A percentile compares a stretch with the other conserved stretches of the same genome.
phyloP scores from a whole-genome alignment of 2,888 invertebrate genomes.

The Choreutis nemorana region DNA sequence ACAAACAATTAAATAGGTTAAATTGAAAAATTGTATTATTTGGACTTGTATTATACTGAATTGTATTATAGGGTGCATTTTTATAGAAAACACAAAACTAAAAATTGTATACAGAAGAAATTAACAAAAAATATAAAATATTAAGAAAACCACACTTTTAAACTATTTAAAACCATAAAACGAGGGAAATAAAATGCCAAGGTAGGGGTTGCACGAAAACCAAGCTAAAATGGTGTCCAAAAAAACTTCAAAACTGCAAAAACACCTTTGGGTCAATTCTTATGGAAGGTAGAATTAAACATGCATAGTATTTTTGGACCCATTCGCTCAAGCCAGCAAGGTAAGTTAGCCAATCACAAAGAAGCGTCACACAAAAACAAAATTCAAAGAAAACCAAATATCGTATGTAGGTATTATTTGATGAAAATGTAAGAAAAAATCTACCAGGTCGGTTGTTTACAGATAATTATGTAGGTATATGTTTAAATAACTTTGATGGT shows the following conservation, averaged over 20 bases:
- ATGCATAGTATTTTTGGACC: conserved; percentile 55
- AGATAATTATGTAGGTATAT: no score
- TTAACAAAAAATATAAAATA: conserved; percentile 18
- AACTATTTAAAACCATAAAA: conserved; percentile 42
- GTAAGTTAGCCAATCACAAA: no score
- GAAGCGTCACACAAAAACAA: no score
- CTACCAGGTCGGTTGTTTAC: no score
- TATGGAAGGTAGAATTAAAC: conserved; percentile 19
- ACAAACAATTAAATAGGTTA: no score
- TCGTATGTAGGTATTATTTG: no score
- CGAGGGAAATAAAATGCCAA: conserved; percentile 61
- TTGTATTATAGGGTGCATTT: no score
- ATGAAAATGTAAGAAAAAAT: no score
- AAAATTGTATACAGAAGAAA: conserved; percentile 26
- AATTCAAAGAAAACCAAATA: no score
- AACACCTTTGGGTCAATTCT: conserved; percentile 58
- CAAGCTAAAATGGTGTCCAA: conserved; percentile 57
- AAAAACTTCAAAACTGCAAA: conserved; percentile 31
- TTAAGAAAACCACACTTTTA: conserved; percentile 26
- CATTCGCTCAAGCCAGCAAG: conserved; percentile 34
- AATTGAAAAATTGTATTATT: no score
- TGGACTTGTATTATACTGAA: no score
- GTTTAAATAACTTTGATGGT: no score
- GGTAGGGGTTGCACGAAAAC: conserved; percentile 59
- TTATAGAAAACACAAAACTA: conserved; percentile 22